These are phyloP conservation scores for Rhabdophis nuchalis DNA, from an alignment of 2,797 vertebrate species.

Conservation along the genomic window DNA sequence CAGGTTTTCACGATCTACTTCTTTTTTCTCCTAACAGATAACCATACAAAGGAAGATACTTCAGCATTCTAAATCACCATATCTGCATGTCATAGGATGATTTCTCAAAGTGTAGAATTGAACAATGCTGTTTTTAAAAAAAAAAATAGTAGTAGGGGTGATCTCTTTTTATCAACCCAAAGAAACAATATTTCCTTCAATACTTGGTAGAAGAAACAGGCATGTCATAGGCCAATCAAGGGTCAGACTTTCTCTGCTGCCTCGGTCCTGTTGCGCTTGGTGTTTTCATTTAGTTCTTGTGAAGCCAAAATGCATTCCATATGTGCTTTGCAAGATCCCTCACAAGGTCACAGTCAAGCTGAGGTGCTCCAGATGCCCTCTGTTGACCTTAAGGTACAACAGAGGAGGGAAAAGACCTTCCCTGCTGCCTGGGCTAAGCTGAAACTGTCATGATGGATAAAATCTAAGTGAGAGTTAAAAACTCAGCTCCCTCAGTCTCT, in stretches of 20 bases:
- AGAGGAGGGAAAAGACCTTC: conserved; percentile 28
- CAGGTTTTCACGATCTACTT: background rate
- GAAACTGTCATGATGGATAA: conserved; percentile 44
- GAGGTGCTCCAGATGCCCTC: conserved; percentile 61
- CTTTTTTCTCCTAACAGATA: background rate
- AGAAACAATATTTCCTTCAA: background rate
- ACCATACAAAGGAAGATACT: background rate
- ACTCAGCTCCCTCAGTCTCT: background rate
- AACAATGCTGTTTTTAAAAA: background rate
- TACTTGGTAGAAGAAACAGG: conserved; percentile 26
- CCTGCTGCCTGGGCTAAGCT: conserved; percentile 32
- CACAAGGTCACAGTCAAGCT: conserved; percentile 61
- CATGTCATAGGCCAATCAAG: conserved; percentile 20
- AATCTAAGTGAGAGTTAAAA: conserved; percentile 17
- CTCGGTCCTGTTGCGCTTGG: conserved; percentile 32
- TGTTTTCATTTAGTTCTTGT: conserved; percentile 60
- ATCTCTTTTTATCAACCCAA: background rate
- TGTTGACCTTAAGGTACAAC: conserved; percentile 58
- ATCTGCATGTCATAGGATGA: background rate
- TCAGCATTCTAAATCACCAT: background rate
- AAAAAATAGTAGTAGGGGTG: background rate
- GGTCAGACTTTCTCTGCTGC: conserved; percentile 34
- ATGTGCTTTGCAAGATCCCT: conserved; percentile 63
- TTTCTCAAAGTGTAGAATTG: background rate
- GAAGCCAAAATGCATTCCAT: conserved; percentile 69